Evolutionary conservation across 53 echinoderm and acorn worm species (phyloP).

Genomic region (Echinarachnius parma): DNA sequence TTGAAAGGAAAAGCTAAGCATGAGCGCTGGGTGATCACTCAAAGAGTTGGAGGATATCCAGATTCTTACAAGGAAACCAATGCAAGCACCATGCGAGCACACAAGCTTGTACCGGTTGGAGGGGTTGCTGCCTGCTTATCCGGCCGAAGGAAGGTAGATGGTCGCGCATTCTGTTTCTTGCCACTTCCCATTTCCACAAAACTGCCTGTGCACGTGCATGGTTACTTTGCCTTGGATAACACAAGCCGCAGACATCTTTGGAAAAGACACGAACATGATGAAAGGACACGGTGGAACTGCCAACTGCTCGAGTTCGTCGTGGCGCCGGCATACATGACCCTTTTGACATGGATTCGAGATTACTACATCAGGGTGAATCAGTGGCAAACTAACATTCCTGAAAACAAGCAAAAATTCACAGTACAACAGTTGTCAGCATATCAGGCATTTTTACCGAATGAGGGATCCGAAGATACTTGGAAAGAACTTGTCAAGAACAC

Average conservation of each 20-base stretch:
- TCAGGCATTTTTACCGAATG: no score
- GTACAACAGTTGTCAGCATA: no score
- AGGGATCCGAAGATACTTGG: no score
- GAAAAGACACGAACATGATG: slow-evolving; percentile 45
- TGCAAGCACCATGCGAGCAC: neutral
- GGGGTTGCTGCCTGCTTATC: slow-evolving; percentile 73
- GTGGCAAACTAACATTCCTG: no score
- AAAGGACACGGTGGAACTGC: slow-evolving; percentile 58
- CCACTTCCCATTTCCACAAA: slow-evolving; percentile 65
- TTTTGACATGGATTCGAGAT: slow-evolving; percentile 30
- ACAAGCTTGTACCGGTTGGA: slow-evolving; percentile 68
- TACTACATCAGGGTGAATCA: neutral
- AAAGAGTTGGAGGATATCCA: slow-evolving; percentile 59
- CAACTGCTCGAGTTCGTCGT: slow-evolving; percentile 45
- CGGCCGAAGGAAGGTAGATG: no score
- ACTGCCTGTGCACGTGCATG: slow-evolving; percentile 63
- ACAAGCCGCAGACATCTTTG: slow-evolving; percentile 64
- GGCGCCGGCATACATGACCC: slow-evolving; percentile 57
- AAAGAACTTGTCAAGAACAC: no score
- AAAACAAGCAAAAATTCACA: no score
- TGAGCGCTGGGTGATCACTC: slow-evolving; percentile 73
- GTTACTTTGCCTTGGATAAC: slow-evolving; percentile 72
- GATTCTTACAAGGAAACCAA: neutral
- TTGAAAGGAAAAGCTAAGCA: slow-evolving; percentile 6
- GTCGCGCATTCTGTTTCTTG: slow-evolving; percentile 76